Percentiles rank a stretch among this genome's conserved stretches.
These are phyloP conservation scores for Peromyscus attwateri DNA, from an alignment of 2,797 vertebrate genomes.

Conservation along the genomic window DNA sequence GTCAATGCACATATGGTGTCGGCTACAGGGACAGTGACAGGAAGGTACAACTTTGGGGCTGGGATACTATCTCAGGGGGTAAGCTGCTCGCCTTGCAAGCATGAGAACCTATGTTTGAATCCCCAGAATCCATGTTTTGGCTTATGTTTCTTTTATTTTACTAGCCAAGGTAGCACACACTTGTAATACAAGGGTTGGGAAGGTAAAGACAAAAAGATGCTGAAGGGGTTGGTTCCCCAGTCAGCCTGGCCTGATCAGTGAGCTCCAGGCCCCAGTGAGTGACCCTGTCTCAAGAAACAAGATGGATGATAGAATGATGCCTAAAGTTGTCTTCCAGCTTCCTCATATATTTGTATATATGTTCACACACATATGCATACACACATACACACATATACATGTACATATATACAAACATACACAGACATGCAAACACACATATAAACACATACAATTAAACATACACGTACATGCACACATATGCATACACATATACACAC, in stretches of 20 bases:
- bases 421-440: background rate
- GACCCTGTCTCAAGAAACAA: background rate
- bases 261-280: background rate
- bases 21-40: background rate
- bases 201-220: background rate
- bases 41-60: background rate
- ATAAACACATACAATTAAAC: background rate
- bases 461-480: background rate
- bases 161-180: too few species aligned
- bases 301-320: background rate
- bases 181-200: background rate
- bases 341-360: background rate
- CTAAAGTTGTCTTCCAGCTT: background rate
- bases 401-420: accelerated
- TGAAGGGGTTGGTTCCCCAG: background rate
- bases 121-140: background rate
- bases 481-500: background rate
- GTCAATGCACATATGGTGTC: too few species aligned
- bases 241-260: background rate
- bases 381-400: background rate
- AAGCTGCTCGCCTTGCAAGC: background rate
- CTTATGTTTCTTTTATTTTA: background rate
- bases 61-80: too few species aligned
- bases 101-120: background rate
- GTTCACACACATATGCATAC: background rate